Percentiles rank a stretch among this genome's conserved stretches.
These are phyloP conservation scores for Myiopsitta monachus DNA, from an alignment of 2,113 vertebrate genomes.

Conservation along the genomic window DNA sequence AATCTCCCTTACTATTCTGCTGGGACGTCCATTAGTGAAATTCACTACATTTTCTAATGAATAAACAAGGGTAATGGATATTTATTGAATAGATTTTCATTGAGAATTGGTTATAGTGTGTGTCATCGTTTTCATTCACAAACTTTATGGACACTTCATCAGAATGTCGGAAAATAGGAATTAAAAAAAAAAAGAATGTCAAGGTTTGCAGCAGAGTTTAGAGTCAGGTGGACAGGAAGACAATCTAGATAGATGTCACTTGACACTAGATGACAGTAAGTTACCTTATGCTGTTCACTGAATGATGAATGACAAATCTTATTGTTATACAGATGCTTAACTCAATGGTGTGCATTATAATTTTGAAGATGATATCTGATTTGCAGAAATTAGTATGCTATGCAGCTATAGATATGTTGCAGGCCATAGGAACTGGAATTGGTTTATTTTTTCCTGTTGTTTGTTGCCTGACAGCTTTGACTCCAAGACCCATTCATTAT, in stretches of 20 bases:
- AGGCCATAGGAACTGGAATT: constrained; percentile 46
- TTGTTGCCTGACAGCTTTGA: constrained; percentile 71
- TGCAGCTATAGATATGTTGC: constrained; percentile 43
- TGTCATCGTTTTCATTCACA: constrained; percentile 18
- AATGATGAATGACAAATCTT: constrained; percentile 72
- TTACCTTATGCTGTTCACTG: constrained; percentile 63
- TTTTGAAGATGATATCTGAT: constrained; percentile 72
- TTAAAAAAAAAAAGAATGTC: background rate
- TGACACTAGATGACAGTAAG: constrained; percentile 63
- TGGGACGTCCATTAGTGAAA: background rate
- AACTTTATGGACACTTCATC: background rate
- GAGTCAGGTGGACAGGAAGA: constrained; percentile 44
- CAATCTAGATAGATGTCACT: constrained; percentile 62
- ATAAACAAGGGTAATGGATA: background rate
- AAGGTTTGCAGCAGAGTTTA: constrained; percentile 21
- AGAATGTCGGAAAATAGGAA: background rate
- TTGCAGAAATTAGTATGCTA: constrained; percentile 69
- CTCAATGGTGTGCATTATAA: constrained; percentile 67
- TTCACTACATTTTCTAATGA: background rate
- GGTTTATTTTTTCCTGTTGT: constrained; percentile 68
- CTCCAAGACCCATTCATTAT: constrained; percentile 66
- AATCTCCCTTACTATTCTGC: background rate
- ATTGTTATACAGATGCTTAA: constrained; percentile 76
- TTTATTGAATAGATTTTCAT: constrained; percentile 15
- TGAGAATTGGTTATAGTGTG: background rate